A percentile compares a stretch with the other conserved stretches of the same genome.
These are phyloP conservation scores for Cephus sareptanus DNA, from an alignment of 2,888 invertebrate species.

Conservation along the genomic window DNA sequence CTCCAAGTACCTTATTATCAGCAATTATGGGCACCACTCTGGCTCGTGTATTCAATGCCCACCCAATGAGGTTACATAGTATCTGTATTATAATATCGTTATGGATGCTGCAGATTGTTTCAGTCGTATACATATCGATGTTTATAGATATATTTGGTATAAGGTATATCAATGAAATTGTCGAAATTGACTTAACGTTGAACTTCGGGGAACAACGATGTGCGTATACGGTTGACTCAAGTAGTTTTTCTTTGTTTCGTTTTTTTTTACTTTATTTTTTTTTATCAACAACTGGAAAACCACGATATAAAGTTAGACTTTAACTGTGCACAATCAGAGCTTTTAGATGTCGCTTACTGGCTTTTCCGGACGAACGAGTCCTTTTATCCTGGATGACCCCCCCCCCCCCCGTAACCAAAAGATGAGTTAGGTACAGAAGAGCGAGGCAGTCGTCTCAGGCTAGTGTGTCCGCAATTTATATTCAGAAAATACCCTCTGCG, in stretches of 20 bases:
- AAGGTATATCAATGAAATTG: neutral
- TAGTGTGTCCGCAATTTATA: slow-evolving; percentile 46
- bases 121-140: neutral
- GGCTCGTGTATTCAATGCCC: neutral
- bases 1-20: slow-evolving; percentile 32
- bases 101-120: neutral
- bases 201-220: neutral
- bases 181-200: neutral
- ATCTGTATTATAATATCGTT: neutral
- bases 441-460: slow-evolving; percentile 24
- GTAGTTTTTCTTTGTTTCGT: neutral
- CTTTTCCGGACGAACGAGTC: slow-evolving; percentile 44
- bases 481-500: slow-evolving; percentile 43
- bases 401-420: slow-evolving; percentile 19
- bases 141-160: neutral
- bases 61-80: neutral
- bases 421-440: slow-evolving; percentile 31
- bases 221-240: neutral
- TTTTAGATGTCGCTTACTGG: slow-evolving; percentile 50
- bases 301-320: slow-evolving; percentile 37
- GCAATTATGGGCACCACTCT: slow-evolving; percentile 23
- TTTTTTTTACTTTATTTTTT: neutral
- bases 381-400: slow-evolving; percentile 46
- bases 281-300: slow-evolving; percentile 4
- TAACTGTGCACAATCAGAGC: slow-evolving; percentile 45